Evolutionary conservation across 1,140 invertebrate genomes (phyloP), one percentile per base, ranked within the genome.

Genomic region (Hyles vespertilio): DNA sequence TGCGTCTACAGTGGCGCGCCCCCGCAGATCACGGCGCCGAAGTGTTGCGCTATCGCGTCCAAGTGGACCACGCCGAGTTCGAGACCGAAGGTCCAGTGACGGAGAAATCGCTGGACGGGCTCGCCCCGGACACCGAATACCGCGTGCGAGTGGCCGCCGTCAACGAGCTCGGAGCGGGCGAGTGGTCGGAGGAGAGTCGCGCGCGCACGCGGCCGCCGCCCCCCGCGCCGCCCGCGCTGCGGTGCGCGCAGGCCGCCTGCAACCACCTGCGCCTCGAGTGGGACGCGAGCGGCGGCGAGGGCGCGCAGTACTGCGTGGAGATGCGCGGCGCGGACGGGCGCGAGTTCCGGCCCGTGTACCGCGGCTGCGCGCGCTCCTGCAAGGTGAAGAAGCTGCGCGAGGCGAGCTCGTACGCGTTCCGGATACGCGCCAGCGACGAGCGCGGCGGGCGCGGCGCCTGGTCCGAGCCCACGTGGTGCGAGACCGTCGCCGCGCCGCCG

Each of bases 221-320:
- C 1, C 96, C 96, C 1, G 67, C 90, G 3, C 94, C 96, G 22
- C 96, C 96, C 1, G 82, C 83, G 48, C 86, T 97, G 9, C 93
- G 95, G 69, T 95, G 94, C 79, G 90, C 93, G 5, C 91, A 91
- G 48, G 87, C 90, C 5, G 93, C 92, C 1, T 94, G 96, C 84
- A 96, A 96, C 85, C 94, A 93, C 83, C 90, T 98, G 51, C 96
- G 96, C 76, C 89, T 98, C 12, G 96, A 96, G 81, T 98, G 96
- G 96, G 93, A 92, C 11, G 93, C 95, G 47, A 91, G 91, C 9
- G 91, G 91, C 67, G 93, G 92, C 63, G 93, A 94, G 71, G 93
- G 92, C 67, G 93, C 94, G 8, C 93, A 94, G 67, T 97, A 95
- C 87, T 93, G 91, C 62, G 90, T 97, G 51, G 95, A 96, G 89